Conservation (phyloP, 2,888 invertebrate genomes). For the Camponotus fellah region DNA sequence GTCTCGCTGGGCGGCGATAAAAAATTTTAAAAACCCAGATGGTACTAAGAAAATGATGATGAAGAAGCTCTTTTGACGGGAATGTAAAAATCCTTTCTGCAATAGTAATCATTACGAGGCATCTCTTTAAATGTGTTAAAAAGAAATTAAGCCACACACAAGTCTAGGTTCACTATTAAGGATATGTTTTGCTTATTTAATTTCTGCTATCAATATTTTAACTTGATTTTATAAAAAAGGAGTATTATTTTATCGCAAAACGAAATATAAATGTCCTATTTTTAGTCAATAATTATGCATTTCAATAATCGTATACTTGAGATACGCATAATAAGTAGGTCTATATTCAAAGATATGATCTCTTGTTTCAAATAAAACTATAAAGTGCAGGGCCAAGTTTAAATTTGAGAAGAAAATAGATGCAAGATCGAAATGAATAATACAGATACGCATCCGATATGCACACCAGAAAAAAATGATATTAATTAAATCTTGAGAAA, state of each 20-base stretch:
- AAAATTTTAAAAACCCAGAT: constrained; percentile 41
- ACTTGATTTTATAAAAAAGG: not conserved
- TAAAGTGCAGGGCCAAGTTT: not conserved
- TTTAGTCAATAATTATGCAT: not conserved
- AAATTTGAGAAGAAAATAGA: not conserved
- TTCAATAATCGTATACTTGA: not conserved
- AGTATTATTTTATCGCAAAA: not conserved
- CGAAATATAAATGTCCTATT: not conserved
- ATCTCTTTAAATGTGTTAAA: not conserved
- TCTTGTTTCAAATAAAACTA: not conserved
- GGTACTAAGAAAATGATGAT: not conserved
- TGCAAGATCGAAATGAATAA: constrained; percentile 3
- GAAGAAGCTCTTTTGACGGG: not conserved
- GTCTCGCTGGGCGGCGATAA: constrained; percentile 42
- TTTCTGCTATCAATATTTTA: not conserved
- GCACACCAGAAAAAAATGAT: not conserved
- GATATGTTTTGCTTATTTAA: not conserved
- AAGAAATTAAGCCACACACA: not conserved
- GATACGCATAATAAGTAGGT: not conserved
- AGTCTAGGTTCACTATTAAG: not conserved
- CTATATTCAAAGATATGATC: not conserved
- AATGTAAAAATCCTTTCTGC: not conserved
- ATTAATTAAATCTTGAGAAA: not conserved
- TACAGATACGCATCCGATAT: not conserved
- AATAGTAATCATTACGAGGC: not conserved